Evolutionary conservation across 2,888 invertebrate genomes (phyloP), one percentile per base, ranked within the genome.

Genomic region (Lasioglossum marginatum): DNA sequence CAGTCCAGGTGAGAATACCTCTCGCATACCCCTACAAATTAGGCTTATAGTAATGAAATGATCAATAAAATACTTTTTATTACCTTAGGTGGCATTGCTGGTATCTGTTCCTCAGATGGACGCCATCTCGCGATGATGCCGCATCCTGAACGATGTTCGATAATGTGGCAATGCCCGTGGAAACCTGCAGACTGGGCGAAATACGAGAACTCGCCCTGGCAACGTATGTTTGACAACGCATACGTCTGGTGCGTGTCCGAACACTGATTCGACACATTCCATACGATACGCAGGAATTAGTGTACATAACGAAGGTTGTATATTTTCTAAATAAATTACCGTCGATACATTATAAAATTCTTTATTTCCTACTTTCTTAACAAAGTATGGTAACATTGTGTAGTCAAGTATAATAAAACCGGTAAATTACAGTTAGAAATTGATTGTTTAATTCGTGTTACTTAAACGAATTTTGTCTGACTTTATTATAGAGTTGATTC

Each of bases 91-190:
- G 99, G 98, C 37, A 96, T 99, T 87, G 99, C 99, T 40, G 99
- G 98, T 23, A 95, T 99, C 80, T 98, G 98, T 91, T 99, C 99
- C 0, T 93, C 95, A 1, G 97, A 99, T 95, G 99, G 99, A 0
- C 97, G 99, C 6, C 99, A 99, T 95, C 96, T 99, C 91, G 99
- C 99, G 0, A 97, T 99, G 97, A 99, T 99, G 99, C 99, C 99
- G 4, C 99, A 99, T 96, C 99, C 99, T 0, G 99, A 99, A 95
- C 97, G 99, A 86, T 98, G 98, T 93, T 97, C 98, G 85, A 96
- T 98, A 91, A 97, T 97, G 90, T 99, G 98, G 97, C 99, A 99
- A 95, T 98, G 99, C 97, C 97, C 99, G 1, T 97, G 97, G 93
- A 93, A 93, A 14, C 97, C 97, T 12, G 94, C 95, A 12, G 94